Base-by-base conservation (phyloP, 2,797 vertebrate genomes). In the Alauda arvensis region DNA sequence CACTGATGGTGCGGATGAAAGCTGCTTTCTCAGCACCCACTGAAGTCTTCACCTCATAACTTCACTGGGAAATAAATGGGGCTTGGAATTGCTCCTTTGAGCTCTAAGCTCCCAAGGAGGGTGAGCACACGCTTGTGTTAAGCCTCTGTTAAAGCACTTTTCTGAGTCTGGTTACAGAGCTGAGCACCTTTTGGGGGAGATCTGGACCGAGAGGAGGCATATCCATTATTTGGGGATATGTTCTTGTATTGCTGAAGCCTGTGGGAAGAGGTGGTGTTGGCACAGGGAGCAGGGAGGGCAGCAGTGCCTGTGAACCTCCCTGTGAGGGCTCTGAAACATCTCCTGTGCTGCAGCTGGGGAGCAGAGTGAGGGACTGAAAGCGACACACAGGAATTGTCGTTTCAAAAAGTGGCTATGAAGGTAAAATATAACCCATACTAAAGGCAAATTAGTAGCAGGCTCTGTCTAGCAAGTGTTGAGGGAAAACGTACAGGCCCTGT, bases 371-470 rank as follows among this genome's bases (percentile, higher is more conserved):
- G 18, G 12, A 4, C 18, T 40, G 29, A 69, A 43, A 37, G 33
- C 2, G 8, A 40, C 56, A 39, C 19, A 9, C 6, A 61, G 45
- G 75, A 81, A 81, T 1, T 11, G 31, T 68, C 3, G 14, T 12
- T 83, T 67, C 23, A 33, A 81, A 59, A 85, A 57, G 40, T 26
- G 63, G 9, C 62, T 88, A 12, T 24, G 33, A 75, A 57, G 70
- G 52, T 59, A 93, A 90, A 90, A 90, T 37, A 40, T 65, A 70
- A 43, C n/a, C 29, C 46, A 59, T 55, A 26, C 14, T 67, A 87
- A 93, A 84, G 37, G 61, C 45, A 85, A 81, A 90, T 93, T 49
- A 84, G 57, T 68, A 59, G 53, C 77, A 83, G 65, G 23, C 26
- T 91, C 34, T 77, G 68, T 87, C 83, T 59, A 61, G 53, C 1